phyloP scores from a whole-genome alignment of 2,113 vertebrate genomes.

The Tychaedon coryphoeus region DNA sequence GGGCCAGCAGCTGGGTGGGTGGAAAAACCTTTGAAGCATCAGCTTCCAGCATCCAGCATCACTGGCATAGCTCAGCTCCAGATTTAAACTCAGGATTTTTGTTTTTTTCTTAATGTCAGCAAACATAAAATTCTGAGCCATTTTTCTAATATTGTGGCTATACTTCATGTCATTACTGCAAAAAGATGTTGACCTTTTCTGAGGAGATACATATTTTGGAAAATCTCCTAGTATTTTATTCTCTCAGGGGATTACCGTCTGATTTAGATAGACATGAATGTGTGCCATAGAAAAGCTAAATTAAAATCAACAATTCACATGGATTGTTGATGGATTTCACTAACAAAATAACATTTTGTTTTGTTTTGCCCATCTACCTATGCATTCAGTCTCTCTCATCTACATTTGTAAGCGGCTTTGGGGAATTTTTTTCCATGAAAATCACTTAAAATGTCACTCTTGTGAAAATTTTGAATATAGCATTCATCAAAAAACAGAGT shows the following conservation, averaged over 20 bases:
- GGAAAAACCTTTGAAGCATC: not conserved
- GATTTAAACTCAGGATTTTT: not conserved
- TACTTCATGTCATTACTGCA: not conserved
- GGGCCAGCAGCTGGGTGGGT: not conserved
- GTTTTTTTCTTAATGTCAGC: not conserved
- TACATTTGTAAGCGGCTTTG: not conserved
- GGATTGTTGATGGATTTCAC: not conserved
- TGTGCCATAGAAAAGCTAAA: not conserved
- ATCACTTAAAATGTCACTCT: not conserved
- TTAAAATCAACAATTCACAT: not conserved
- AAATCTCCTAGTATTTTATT: not conserved
- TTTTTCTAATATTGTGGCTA: not conserved
- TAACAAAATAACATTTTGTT: not conserved
- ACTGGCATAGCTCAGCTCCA: not conserved
- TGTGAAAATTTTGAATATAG: not conserved
- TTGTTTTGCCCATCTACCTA: not conserved
- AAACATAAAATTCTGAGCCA: not conserved
- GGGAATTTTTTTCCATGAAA: not conserved
- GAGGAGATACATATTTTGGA: not conserved
- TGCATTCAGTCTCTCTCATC: not conserved
- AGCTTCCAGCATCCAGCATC: not conserved
- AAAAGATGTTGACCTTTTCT: not conserved
- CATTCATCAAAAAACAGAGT: accelerated
- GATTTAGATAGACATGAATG: not conserved
- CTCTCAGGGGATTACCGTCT: not conserved